Conservation (phyloP, 2,888 invertebrate genomes). For the Flexamia atlantica region DNA sequence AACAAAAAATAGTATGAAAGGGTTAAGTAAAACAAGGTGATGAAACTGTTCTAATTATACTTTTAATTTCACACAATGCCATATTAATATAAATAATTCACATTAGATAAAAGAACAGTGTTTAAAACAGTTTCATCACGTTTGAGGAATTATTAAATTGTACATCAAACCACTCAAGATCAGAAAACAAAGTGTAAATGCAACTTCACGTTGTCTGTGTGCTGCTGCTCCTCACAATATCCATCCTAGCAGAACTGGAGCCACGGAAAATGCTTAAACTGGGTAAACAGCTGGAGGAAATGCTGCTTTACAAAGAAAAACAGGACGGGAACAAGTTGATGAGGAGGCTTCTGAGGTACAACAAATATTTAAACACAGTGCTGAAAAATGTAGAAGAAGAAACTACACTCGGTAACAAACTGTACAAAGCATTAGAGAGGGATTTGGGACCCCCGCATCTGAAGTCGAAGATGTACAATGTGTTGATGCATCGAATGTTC, state of each 20-base stretch:
- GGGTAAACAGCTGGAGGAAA: conserved; percentile 41
- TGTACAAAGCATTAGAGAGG: conserved; percentile 31
- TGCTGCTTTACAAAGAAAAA: conserved; percentile 31
- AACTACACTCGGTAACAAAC: conserved; percentile 29
- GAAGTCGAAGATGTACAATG: conserved; percentile 42
- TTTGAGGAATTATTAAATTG: background rate
- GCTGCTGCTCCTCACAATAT: background rate
- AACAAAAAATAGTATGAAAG: no score
- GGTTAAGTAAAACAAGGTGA: no score
- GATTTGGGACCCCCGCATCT: conserved; percentile 47
- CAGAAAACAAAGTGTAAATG: background rate
- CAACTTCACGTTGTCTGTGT: background rate
- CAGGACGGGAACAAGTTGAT: conserved; percentile 49
- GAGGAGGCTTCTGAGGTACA: conserved; percentile 22
- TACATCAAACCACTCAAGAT: background rate
- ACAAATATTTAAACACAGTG: conserved; percentile 41
- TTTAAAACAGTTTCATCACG: background rate
- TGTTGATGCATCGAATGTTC: conserved; percentile 45
- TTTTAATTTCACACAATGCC: no score
- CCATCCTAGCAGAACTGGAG: conserved; percentile 25
- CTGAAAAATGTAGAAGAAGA: conserved; percentile 44
- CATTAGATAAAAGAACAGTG: background rate
- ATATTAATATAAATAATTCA: no score
- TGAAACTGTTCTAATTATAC: no score
- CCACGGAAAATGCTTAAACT: conserved; percentile 44